Evolutionary conservation across 1,140 invertebrate species (phyloP).

Genomic region (Drosophila teissieri): DNA sequence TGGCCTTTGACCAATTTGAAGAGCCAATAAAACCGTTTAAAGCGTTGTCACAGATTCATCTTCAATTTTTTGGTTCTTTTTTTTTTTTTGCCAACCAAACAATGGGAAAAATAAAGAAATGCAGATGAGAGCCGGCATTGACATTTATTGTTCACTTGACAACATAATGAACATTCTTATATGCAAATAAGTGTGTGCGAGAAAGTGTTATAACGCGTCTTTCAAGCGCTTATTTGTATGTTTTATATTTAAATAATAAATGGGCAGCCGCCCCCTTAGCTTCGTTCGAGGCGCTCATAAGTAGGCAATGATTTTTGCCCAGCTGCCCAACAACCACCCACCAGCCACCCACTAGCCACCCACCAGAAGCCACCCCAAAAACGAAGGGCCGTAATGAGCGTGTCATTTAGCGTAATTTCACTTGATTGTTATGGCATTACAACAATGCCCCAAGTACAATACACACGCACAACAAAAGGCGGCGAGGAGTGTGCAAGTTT

Average conservation of each 20-base stretch:
- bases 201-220: slow-evolving; percentile 71
- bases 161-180: slow-evolving; percentile 76
- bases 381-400: slow-evolving; percentile 71
- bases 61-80: background rate
- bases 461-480: slow-evolving; percentile 40
- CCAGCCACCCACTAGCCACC: background rate
- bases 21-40: slow-evolving; percentile 78
- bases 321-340: slow-evolving; percentile 15
- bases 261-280: slow-evolving; percentile 24
- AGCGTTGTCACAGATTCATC: slow-evolving; percentile 36
- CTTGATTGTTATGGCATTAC: slow-evolving; percentile 82
- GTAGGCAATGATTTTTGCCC: slow-evolving; percentile 78
- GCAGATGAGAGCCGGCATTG: slow-evolving; percentile 6
- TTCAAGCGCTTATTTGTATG: slow-evolving; percentile 72
- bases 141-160: slow-evolving; percentile 59
- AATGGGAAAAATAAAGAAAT: slow-evolving; percentile 12
- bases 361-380: background rate
- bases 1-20: slow-evolving; percentile 69
- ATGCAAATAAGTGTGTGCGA: slow-evolving; percentile 63
- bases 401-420: slow-evolving; percentile 81
- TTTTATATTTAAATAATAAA: slow-evolving; percentile 80
- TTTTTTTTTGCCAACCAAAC: slow-evolving; percentile 5
- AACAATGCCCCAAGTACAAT: slow-evolving; percentile 44
- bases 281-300: slow-evolving; percentile 63
- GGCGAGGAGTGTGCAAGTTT: slow-evolving; percentile 48